Base-by-base conservation (phyloP, 1,140 invertebrate species). In the Uloborus diversus region DNA sequence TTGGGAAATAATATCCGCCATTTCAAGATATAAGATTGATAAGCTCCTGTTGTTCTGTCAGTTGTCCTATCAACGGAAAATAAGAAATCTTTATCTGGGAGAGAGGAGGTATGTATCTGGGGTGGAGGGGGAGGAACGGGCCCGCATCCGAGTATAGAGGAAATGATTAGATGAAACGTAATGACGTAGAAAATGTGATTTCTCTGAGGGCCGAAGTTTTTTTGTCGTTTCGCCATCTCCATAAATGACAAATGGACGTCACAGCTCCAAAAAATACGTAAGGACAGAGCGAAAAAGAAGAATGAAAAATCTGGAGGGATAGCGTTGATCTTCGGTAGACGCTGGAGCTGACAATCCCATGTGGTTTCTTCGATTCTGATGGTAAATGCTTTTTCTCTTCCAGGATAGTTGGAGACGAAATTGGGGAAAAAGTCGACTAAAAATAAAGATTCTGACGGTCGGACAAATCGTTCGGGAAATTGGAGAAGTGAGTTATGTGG, bases 111-210 rank as follows among this genome's bases (percentile, higher is more conserved):
- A n/a, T n/a, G 37, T 42, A 17, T 9, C 49, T 20, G 49, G 49
- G 7, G n/a, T 35, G 51, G 42, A 75, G 49, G 49, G 7, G n/a
- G 57, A 64, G 42, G 64, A 53, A 17, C 13, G 3, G 20, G 20
- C 11, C n/a, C 35, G 32, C 49, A 70, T 20, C 68, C 37, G n/a
- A 49, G 20, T 37, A 42, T 49, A 51, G 73, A 56, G 37, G 32
- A 78, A 78, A 78, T 78, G 73, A 78, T 78, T 78, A 78, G 73
- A 78, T 78, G 73, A 78, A 78, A 78, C 17, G 73, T 78, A 78
- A 78, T 78, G 73, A 78, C 32, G 73, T 78, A 66, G 73, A 78
- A 78, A 78, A 78, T 78, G 73, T 78, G 61, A 65, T 66, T 78
- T 66, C 71, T 53, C 20, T n/a, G 71, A 75, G 30, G 61, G 59